These are phyloP conservation scores for Melangyna quadrimaculata DNA, from an alignment of 2,888 invertebrate genomes.

Conservation along the genomic window DNA sequence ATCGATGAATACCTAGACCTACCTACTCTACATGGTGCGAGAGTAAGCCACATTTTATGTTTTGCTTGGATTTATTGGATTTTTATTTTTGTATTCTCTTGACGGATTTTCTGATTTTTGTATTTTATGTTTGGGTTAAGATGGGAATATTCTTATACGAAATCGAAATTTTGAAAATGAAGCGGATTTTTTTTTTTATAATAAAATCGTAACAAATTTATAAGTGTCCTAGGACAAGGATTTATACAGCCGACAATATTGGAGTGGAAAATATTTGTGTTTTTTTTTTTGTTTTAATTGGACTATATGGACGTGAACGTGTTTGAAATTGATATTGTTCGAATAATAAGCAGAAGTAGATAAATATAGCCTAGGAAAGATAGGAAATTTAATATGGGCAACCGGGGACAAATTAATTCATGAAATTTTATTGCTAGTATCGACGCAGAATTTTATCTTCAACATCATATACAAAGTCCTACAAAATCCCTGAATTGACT, in stretches of 20 bases:
- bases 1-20: slow-evolving; percentile 70
- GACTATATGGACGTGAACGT: too few species aligned
- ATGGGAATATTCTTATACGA: not conserved
- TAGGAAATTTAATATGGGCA: too few species aligned
- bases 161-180: slow-evolving; percentile 13
- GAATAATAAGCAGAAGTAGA: too few species aligned
- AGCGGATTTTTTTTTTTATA: slow-evolving; percentile 24
- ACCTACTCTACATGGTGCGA: slow-evolving; percentile 52
- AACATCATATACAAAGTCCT: too few species aligned
- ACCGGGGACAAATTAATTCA: too few species aligned
- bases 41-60: slow-evolving; percentile 60
- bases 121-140: not conserved
- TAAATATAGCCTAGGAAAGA: too few species aligned
- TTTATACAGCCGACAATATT: slow-evolving; percentile 6
- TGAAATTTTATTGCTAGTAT: too few species aligned
- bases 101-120: not conserved
- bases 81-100: slow-evolving; percentile 1
- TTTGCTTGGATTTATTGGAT: slow-evolving; percentile 58
- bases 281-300: too few species aligned
- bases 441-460: too few species aligned
- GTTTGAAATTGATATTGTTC: too few species aligned
- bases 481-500: too few species aligned
- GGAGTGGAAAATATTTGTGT: not conserved
- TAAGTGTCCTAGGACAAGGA: slow-evolving; percentile 29
- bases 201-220: slow-evolving; percentile 57